Evolutionary conservation across 2,888 invertebrate species (phyloP), one percentile per base, ranked within the genome.

Genomic region (Piscicola geometra): DNA sequence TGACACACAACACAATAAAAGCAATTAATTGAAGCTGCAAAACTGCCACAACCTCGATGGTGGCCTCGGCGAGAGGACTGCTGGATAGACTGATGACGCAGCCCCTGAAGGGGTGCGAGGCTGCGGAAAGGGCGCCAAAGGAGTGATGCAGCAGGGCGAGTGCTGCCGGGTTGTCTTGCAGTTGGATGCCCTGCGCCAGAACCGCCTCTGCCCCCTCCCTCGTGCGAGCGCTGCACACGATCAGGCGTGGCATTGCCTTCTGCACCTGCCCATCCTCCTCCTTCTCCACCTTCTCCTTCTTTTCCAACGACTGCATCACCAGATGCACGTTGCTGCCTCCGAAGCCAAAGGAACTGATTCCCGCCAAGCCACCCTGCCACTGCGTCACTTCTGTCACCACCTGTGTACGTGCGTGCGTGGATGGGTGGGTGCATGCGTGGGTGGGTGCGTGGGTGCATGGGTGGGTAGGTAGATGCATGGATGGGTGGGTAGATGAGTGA

Each of bases 321-420:
- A 82, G 81, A 79, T 86, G 86, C 1, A 85, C 85, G 80, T 86
- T 86, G 35, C 86, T 85, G 75, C 99, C 99, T 78, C 98, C 98
- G 87, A 98, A 98, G 28, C 98, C 98, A 86, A 99, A 99, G 12
- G 96, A 96, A 87, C 98, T 99, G 41, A 99, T 86, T 32, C 91
- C 96, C 73, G 93, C 90, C 77, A 93, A 88, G n/a, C 96, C 96
- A 71, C 96, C 96, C 75, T 91, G 90, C 91, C 93, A 96, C 35
- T 90, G 89, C 78, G 89, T 90, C 82, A 91, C 90, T 84, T 91
- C 89, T 79, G 91, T 89, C 30, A 98, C 93, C 3, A 80, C 78
- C 71, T 73, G 30, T 18, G 60, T 15, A 56, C 9, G 41, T 9
- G 41, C 5, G 15, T 9, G 41, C 9, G 41, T 9, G 41, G 41